Percentiles rank a stretch among this genome's conserved stretches.
Conservation (phyloP, 2,888 invertebrate genomes). For the Chloroclysta siterata region DNA sequence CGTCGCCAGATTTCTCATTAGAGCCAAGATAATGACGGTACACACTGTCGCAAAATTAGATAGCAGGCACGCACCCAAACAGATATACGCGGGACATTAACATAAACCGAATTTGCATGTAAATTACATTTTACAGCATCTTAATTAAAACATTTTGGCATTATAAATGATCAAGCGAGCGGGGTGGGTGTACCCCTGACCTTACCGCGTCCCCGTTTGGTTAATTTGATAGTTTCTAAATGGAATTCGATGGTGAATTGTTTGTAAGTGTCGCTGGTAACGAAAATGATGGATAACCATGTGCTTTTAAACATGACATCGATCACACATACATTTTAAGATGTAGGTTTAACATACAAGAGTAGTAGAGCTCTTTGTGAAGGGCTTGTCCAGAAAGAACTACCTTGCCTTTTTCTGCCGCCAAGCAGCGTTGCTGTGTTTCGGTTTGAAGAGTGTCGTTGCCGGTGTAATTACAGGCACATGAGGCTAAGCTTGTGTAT, state of each 20-base stretch:
- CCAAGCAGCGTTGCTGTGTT: no score
- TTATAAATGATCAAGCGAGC: slow-evolving; percentile 84
- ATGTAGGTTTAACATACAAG: no score
- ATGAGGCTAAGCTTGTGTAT: no score
- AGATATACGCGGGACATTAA: slow-evolving; percentile 85
- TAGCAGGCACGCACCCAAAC: slow-evolving; percentile 85
- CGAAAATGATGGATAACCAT: not conserved
- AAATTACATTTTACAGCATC: slow-evolving; percentile 86
- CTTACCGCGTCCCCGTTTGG: slow-evolving; percentile 61
- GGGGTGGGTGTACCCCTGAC: slow-evolving; percentile 70
- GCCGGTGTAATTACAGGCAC: no score
- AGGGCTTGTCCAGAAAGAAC: no score
- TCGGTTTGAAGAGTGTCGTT: no score
- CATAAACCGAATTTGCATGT: slow-evolving; percentile 87
- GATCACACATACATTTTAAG: no score
- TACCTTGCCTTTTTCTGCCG: no score
- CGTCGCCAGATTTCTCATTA: slow-evolving; percentile 85
- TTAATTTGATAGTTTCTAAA: slow-evolving; percentile 74
- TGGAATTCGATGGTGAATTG: slow-evolving; percentile 39
- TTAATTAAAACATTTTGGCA: slow-evolving; percentile 86
- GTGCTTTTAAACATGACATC: no score
- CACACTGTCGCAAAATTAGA: slow-evolving; percentile 85
- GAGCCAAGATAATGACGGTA: slow-evolving; percentile 84
- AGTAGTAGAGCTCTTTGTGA: no score
- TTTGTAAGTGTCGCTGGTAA: slow-evolving; percentile 12